Evolutionary conservation across 2,113 vertebrate genomes (phyloP).

Genomic region (Scomber scombrus): DNA sequence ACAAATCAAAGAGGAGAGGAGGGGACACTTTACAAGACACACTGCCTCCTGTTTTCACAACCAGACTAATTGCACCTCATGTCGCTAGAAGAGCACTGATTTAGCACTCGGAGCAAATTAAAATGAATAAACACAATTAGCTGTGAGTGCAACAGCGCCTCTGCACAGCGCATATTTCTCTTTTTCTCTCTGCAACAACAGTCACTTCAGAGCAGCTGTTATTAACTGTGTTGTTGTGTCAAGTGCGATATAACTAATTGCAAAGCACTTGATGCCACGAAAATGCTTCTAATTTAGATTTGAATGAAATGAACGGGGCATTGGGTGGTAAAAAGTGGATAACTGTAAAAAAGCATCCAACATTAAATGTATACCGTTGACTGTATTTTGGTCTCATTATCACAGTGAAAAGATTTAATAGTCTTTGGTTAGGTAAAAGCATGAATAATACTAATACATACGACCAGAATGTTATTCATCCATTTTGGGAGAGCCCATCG

Average conservation of each 20-base stretch:
- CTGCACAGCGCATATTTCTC: constrained; percentile 64
- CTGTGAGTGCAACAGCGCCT: constrained; percentile 69
- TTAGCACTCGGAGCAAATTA: constrained; percentile 86
- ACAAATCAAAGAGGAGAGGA: constrained; percentile 58
- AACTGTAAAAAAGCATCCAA: constrained; percentile 24
- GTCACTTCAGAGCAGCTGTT: constrained; percentile 71
- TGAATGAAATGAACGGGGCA: constrained; percentile 59
- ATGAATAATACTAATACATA: neutral
- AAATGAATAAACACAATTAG: constrained; percentile 87
- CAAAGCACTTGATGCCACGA: constrained; percentile 71
- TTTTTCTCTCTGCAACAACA: constrained; percentile 53
- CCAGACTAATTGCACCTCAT: constrained; percentile 79
- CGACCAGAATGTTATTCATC: neutral
- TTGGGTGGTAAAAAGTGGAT: constrained; percentile 1
- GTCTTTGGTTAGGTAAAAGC: neutral
- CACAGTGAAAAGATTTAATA: neutral
- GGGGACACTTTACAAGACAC: constrained; percentile 66
- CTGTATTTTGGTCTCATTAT: constrained; percentile 6
- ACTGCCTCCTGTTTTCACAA: constrained; percentile 70
- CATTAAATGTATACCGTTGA: neutral
- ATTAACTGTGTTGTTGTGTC: constrained; percentile 71
- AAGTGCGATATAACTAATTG: constrained; percentile 81
- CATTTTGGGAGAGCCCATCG: neutral
- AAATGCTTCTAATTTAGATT: constrained; percentile 75
- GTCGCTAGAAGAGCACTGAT: constrained; percentile 80